Base-by-base conservation (phyloP, 2,797 vertebrate species). In the Odontamblyopus lacepedii region DNA sequence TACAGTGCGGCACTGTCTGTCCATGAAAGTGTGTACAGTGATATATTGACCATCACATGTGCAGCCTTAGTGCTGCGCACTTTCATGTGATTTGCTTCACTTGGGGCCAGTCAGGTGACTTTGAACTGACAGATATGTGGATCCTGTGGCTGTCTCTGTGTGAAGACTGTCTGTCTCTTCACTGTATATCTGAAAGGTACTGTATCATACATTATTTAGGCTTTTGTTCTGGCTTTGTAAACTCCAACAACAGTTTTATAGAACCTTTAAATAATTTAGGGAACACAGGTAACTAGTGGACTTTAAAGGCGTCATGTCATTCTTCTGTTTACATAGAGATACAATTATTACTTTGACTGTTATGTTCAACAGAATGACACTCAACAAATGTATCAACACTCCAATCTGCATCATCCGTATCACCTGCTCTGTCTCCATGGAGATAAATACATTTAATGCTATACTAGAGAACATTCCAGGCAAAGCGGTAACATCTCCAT, bases 51-150 rank as follows among this genome's bases (percentile, higher is more conserved):
- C n/a, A 56, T 23, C 66, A 51, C 35, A 64, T 32, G 53, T 35
- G 59, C 19, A 48, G 59, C 35, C 19, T 27, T 35, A 30, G 30
- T 4, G 23, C 26, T 7, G 16, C 18, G 50, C 13, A 60, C 41
- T 70, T 41, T 56, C 67, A 72, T 69, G 53, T 67, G 62, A 78
- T 55, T 44, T 19, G 4, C 59, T 51, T 15, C 11, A n/a, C 77
- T 79, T n/a, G 13, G 19, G 19, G 75, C 74, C 68, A 74, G 67
- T 83, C 78, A 78, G 50, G 69, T 76, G 86, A 77, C 64, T 68
- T 30, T 67, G 44, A 57, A 63, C 69, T 75, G 51, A 77, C 18
- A 65, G 53, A 73, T 63, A 70, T 56, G 30, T 50, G 64, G 38
- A 2, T 32, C 27, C 23, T 64, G 44, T 63, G 51, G 35, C 57